Conservation (phyloP, 2,888 invertebrate species). For the Leistus spinibarbis region DNA sequence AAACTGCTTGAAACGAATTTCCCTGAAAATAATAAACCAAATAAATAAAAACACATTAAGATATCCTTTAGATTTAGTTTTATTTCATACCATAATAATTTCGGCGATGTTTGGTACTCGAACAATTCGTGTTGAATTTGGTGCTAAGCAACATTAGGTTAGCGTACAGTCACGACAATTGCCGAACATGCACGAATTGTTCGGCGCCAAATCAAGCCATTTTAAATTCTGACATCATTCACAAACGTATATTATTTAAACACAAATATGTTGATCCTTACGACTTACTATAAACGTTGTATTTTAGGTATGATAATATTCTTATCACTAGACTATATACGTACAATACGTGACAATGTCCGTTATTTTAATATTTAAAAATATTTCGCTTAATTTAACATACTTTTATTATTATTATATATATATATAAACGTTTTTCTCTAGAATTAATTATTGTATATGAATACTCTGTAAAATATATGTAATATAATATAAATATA, state of each 20-base stretch:
- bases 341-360: conserved; percentile 35
- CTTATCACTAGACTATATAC: conserved; percentile 37
- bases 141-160: too few species aligned
- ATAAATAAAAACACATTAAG: background rate
- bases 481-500: conserved; percentile 49
- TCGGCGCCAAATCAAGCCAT: background rate
- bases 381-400: conserved; percentile 37
- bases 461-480: conserved; percentile 57
- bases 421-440: conserved; percentile 45
- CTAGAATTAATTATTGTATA: conserved; percentile 49
- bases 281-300: conserved; percentile 25
- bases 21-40: too few species aligned
- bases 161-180: too few species aligned
- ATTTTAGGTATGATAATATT: conserved; percentile 36
- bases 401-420: conserved; percentile 23
- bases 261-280: conserved; percentile 35
- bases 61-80: conserved; percentile 31
- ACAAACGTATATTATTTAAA: conserved; percentile 32
- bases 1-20: too few species aligned
- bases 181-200: background rate
- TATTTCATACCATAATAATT: conserved; percentile 34
- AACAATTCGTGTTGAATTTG: background rate
- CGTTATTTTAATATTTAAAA: conserved; percentile 34
- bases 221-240: conserved; percentile 33
- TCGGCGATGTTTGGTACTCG: background rate